Evolutionary conservation across 2,888 invertebrate species (phyloP).

Genomic region (Pseudococcus viburni): DNA sequence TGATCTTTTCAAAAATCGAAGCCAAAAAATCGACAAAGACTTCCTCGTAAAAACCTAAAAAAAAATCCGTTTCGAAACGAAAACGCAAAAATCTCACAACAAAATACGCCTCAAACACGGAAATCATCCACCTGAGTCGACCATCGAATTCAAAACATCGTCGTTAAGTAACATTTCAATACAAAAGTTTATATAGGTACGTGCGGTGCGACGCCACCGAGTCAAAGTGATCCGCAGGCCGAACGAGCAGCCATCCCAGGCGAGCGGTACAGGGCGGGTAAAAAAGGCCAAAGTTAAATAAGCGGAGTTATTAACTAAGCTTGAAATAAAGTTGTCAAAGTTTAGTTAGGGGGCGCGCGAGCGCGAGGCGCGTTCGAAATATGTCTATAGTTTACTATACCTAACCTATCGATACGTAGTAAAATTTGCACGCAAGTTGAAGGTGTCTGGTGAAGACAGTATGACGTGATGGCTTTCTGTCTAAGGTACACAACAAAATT

Average conservation of each 20-base stretch:
- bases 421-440: slow-evolving; percentile 59
- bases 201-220: not conserved
- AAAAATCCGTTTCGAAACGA: no score
- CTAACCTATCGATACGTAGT: slow-evolving; percentile 37
- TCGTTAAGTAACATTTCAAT: slow-evolving; percentile 6
- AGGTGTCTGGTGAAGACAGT: slow-evolving; percentile 66
- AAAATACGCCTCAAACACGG: not conserved
- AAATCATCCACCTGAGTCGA: slow-evolving; percentile 18
- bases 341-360: slow-evolving; percentile 10
- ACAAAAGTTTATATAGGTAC: not conserved
- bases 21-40: no score
- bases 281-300: slow-evolving; percentile 57
- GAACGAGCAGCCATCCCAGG: not conserved
- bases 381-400: slow-evolving; percentile 26
- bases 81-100: not conserved
- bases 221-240: slow-evolving; percentile 18
- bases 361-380: slow-evolving; percentile 10
- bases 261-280: not conserved
- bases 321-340: slow-evolving; percentile 64
- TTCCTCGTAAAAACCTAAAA: no score
- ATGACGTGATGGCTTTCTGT: slow-evolving; percentile 64
- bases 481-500: slow-evolving; percentile 60
- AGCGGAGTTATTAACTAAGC: slow-evolving; percentile 58
- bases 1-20: no score
- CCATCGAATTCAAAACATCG: slow-evolving; percentile 23